phyloP scores from a whole-genome alignment of 2,113 vertebrate species.

The Coracopsis vasa region DNA sequence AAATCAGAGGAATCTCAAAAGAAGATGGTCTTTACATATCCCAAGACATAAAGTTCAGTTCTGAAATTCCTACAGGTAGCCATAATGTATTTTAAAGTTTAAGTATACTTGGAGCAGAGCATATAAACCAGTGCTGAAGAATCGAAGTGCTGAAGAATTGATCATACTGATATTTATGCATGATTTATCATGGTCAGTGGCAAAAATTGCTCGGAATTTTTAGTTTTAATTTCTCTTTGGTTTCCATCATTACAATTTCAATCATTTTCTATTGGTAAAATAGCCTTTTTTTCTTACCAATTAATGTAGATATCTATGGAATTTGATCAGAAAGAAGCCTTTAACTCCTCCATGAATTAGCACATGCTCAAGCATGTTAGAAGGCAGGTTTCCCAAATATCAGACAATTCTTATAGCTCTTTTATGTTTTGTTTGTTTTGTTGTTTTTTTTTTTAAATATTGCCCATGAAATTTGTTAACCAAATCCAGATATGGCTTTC shows the following conservation, averaged over 20 bases:
- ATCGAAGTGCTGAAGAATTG: not conserved
- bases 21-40: not conserved
- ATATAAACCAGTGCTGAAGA: not conserved
- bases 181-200: not conserved
- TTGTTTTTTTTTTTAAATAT: not conserved
- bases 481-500: not conserved
- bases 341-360: not conserved
- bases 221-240: not conserved
- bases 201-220: not conserved
- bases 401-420: not conserved
- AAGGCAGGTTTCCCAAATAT: not conserved
- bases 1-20: not conserved
- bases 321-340: not conserved
- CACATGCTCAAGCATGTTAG: not conserved
- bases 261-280: not conserved
- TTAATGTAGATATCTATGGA: not conserved
- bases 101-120: not conserved
- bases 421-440: not conserved
- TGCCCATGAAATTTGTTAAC: not conserved
- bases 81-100: not conserved
- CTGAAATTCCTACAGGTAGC: not conserved
- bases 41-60: not conserved
- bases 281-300: not conserved
- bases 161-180: not conserved
- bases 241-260: not conserved